phyloP scores from a whole-genome alignment of 1,140 invertebrate species.

The Mercenaria mercenaria region DNA sequence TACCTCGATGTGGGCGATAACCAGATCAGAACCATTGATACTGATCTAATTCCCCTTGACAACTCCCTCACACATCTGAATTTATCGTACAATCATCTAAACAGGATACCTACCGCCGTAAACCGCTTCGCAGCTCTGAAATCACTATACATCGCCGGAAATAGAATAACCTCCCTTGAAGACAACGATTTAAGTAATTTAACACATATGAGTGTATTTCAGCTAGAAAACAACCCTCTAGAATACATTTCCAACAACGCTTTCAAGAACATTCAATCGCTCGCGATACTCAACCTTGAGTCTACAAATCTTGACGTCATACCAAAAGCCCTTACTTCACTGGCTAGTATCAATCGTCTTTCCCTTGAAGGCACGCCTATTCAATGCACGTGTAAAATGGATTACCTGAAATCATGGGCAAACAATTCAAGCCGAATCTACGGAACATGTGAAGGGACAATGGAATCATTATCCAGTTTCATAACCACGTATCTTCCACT shows the following conservation, averaged over 20 bases:
- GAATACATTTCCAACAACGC: slow-evolving; percentile 32
- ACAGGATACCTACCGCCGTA: slow-evolving; percentile 19
- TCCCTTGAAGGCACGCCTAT: not conserved
- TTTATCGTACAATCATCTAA: slow-evolving; percentile 22
- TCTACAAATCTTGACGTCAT: slow-evolving; percentile 8
- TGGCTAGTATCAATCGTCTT: not conserved
- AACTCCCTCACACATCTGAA: slow-evolving; percentile 14
- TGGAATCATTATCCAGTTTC: slow-evolving; percentile 5
- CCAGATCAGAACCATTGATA: slow-evolving; percentile 26
- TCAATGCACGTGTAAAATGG: slow-evolving; percentile 43
- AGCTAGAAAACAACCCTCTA: slow-evolving; percentile 25
- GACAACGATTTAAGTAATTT: slow-evolving; percentile 23
- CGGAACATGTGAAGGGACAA: slow-evolving; percentile 53
- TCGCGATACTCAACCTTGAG: not conserved
- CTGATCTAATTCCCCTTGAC: not conserved
- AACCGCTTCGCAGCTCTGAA: not conserved
- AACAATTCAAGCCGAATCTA: not conserved
- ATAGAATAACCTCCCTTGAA: slow-evolving; percentile 42
- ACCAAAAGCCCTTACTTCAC: slow-evolving; percentile 11
- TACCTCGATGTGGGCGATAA: slow-evolving; percentile 28
- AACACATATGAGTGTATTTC: not conserved
- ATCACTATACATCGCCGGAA: slow-evolving; percentile 2
- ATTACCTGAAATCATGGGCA: slow-evolving; percentile 8
- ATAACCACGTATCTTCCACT: slow-evolving; percentile 22
- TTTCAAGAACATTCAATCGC: not conserved